Evolutionary conservation across 2,888 invertebrate species (phyloP), one percentile per base, ranked within the genome.

Genomic region (Dilophus febrilis): DNA sequence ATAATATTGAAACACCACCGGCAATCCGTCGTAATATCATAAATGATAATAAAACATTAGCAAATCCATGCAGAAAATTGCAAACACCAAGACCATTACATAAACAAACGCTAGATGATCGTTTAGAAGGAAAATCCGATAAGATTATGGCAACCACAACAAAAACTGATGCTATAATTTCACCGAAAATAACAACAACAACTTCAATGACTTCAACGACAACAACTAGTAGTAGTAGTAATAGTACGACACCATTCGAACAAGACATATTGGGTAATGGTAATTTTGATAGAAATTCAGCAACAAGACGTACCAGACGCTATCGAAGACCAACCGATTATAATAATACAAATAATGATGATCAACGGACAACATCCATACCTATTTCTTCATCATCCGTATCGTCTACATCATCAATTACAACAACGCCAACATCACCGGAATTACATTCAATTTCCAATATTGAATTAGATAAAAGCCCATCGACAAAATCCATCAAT

Each of bases 1-100:
- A 88, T 50, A 88, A 88, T 50, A 82, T 88, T 27, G 87, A 88
- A 65, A 88, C 88, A 2, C 87, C 88, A 16, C 87, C 88, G 5
- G 82, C 77, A 0, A 77, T 77, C 14, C 68, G 87, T 41, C 73
- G 79, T 48, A 61, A 72, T 22, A 76, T 77, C 52, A 72, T 28
- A 17, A 34, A 10, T 19, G 70, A 50, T 55, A 67, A 14, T 59
- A 62, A 47, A 57, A 33, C 51, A n/a, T 51, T 51, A 35, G 58
- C 58, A 46, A 71, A 67, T 49, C 71, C 71, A 1, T 73, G 73
- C 51, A 61, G 69, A 38, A 65, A 71, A 46, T 66, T 70, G 53
- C 64, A 68, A 51, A 35, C 38, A 12, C 43, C 42, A 13, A 18
- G 39, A 6, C 42, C 42, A 27, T 16, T 38, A 13, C 43, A 37